A percentile compares a stretch with the other conserved stretches of the same genome.
These are phyloP conservation scores for Cervus canadensis DNA, from an alignment of 2,113 vertebrate genomes.

Conservation along the genomic window DNA sequence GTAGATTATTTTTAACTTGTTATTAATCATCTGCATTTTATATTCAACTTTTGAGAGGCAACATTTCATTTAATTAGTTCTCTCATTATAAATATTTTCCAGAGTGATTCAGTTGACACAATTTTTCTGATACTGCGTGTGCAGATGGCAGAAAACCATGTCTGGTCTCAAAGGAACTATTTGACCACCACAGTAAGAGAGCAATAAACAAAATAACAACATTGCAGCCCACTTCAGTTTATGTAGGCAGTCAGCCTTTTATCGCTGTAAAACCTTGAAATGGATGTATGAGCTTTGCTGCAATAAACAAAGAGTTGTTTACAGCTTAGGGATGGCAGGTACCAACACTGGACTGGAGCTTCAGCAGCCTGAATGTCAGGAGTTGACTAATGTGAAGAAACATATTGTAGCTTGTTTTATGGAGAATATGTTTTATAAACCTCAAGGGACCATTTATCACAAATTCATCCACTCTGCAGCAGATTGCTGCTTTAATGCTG, in stretches of 20 bases:
- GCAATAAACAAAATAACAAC: conserved; percentile 92
- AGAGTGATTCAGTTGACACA: conserved; percentile 78
- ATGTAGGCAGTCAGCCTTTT: conserved; percentile 90
- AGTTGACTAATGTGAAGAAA: conserved; percentile 81
- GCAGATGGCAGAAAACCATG: conserved; percentile 82
- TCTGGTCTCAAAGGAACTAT: conserved; percentile 87
- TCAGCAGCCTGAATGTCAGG: conserved; percentile 79
- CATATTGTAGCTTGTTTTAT: conserved; percentile 81
- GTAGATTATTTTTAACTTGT: conserved; percentile 74
- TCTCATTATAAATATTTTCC: conserved; percentile 82
- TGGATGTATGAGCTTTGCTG: conserved; percentile 83
- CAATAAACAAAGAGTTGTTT: conserved; percentile 87
- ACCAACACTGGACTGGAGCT: conserved; percentile 78
- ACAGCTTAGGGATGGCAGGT: conserved; percentile 80
- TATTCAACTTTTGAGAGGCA: conserved; percentile 64
- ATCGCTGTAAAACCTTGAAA: conserved; percentile 90
- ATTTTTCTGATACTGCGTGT: conserved; percentile 80
- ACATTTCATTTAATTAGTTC: conserved; percentile 82
- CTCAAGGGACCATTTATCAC: conserved; percentile 89
- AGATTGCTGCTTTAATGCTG: conserved; percentile 83
- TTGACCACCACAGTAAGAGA: conserved; percentile 90
- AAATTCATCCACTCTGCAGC: conserved; percentile 87
- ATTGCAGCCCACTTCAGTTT: conserved; percentile 87
- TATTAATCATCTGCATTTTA: conserved; percentile 73
- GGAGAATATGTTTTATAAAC: conserved; percentile 87